A percentile compares a stretch with the other conserved stretches of the same genome.
These are phyloP conservation scores for Crax fasciolata DNA, from an alignment of 2,797 vertebrate species.

Conservation along the genomic window DNA sequence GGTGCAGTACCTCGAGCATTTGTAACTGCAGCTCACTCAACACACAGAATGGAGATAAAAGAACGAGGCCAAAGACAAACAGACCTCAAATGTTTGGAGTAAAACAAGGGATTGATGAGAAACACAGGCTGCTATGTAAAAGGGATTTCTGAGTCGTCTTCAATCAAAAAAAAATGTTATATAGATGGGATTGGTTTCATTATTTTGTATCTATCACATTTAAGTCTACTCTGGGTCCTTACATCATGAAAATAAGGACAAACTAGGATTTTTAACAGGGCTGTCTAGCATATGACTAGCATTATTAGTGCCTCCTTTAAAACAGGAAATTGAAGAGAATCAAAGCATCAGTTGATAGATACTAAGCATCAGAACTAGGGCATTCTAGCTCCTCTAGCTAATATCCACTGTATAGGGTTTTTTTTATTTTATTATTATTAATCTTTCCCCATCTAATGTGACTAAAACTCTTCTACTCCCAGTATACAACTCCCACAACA, in stretches of 20 bases:
- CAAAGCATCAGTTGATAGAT: neutral
- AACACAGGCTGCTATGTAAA: conserved; percentile 38
- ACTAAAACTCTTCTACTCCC: neutral
- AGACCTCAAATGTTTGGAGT: conserved; percentile 48
- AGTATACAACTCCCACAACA: neutral
- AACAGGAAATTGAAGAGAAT: neutral
- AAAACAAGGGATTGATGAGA: conserved; percentile 8
- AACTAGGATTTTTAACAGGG: neutral
- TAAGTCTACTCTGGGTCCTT: neutral
- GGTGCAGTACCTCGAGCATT: neutral
- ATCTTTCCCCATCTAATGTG: neutral
- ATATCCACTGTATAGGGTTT: neutral
- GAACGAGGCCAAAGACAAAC: conserved; percentile 54
- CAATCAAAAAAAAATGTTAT: neutral
- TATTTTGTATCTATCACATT: neutral
- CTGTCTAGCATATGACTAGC: neutral
- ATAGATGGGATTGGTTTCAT: neutral
- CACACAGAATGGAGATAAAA: conserved; percentile 23
- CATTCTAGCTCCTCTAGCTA: neutral
- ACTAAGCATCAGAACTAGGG: neutral
- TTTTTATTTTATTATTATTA: neutral
- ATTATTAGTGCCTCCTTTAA: neutral
- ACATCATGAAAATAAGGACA: neutral
- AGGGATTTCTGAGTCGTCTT: conserved; percentile 31
- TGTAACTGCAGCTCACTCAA: neutral